These are phyloP conservation scores for Temnopleurus reevesii DNA, from an alignment of 53 echinoderm and acorn worm species.

Conservation along the genomic window DNA sequence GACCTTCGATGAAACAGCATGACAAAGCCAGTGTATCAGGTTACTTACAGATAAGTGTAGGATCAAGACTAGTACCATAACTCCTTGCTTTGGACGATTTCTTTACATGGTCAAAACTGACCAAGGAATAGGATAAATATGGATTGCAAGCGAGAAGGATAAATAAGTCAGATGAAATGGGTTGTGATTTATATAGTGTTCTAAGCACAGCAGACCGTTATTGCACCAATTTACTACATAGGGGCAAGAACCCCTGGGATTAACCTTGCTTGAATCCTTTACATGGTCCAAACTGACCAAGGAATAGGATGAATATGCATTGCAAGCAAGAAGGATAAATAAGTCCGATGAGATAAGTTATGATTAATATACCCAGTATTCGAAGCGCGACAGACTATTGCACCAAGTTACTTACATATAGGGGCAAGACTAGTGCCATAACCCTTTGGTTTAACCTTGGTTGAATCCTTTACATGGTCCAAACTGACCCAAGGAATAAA, in stretches of 20 bases:
- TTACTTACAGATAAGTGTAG: no score
- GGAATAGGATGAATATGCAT: not conserved
- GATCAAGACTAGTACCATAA: no score
- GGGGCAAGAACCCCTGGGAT: not conserved
- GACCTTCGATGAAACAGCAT: no score
- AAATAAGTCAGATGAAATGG: not conserved
- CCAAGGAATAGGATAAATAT: not conserved
- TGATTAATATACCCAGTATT: not conserved
- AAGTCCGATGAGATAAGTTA: not conserved
- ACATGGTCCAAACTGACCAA: not conserved
- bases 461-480: not conserved
- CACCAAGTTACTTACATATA: constrained; percentile 24
- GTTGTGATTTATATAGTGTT: not conserved
- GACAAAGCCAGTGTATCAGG: no score
- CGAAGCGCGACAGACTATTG: not conserved
- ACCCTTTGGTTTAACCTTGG: not conserved
- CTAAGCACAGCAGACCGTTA: not conserved
- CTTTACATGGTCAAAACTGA: not conserved
- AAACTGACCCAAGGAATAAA: not conserved
- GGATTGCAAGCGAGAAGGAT: not conserved
- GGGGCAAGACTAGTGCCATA: not conserved
- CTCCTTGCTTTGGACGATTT: no score
- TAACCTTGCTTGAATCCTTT: not conserved
- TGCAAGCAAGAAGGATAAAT: not conserved
- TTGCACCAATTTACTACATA: not conserved